Percentiles rank a stretch among this genome's conserved stretches.
phyloP scores from a whole-genome alignment of 2,888 invertebrate genomes.

The Lobophora halterata region DNA sequence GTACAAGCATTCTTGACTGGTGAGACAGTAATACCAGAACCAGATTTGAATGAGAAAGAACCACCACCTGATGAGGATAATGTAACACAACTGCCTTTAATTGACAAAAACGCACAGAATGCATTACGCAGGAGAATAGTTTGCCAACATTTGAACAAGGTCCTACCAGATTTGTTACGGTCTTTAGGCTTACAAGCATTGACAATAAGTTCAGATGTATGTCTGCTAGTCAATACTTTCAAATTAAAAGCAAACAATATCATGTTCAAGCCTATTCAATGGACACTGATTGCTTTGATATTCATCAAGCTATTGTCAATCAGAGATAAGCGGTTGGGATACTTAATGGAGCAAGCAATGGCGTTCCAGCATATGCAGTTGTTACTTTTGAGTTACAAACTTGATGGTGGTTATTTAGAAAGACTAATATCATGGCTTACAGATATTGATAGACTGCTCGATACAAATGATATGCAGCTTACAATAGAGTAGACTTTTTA shows the following conservation, averaged over 20 bases:
- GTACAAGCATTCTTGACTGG: conserved; percentile 84
- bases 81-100: conserved; percentile 80
- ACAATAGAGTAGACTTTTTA: conserved; percentile 44
- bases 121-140: conserved; percentile 85
- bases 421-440: conserved; percentile 73
- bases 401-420: conserved; percentile 74
- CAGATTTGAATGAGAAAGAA: conserved; percentile 37
- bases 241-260: conserved; percentile 86
- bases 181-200: conserved; percentile 68
- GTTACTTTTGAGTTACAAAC: conserved; percentile 70
- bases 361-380: conserved; percentile 69
- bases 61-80: conserved; percentile 44
- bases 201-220: conserved; percentile 67
- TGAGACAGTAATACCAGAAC: conserved; percentile 62
- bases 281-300: conserved; percentile 86
- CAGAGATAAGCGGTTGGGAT: conserved; percentile 53
- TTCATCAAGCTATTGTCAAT: conserved; percentile 82
- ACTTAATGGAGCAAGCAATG: conserved; percentile 51
- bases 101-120: conserved; percentile 84
- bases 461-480: conserved; percentile 62
- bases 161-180: conserved; percentile 79
- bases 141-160: conserved; percentile 83
- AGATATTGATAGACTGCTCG: conserved; percentile 69
- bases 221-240: conserved; percentile 82
- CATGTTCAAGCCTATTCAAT: conserved; percentile 85